Evolutionary conservation across 2,888 invertebrate genomes (phyloP).

Genomic region (Sclerodermus sp.): DNA sequence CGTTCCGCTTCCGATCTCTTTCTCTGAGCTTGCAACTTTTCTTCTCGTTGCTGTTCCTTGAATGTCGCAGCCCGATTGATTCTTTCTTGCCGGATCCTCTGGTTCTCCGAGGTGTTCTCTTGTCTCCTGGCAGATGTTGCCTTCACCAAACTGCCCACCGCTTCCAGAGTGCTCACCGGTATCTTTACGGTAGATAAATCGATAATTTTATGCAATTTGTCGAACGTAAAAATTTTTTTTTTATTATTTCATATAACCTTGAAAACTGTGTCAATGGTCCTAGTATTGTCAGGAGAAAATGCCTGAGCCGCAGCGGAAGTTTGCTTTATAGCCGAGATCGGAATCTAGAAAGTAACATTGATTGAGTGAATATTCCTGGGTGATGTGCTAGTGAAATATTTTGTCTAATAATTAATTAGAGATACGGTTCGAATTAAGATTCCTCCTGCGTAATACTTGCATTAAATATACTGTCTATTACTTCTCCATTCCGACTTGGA

Average conservation of each 20-base stretch:
- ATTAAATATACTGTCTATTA: slow-evolving; percentile 43
- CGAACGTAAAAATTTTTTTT: neutral
- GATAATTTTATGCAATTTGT: too few species aligned
- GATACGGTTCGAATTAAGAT: neutral
- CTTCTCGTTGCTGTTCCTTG: slow-evolving; percentile 11
- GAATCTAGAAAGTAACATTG: slow-evolving; percentile 35
- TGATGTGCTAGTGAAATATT: neutral
- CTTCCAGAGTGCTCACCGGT: slow-evolving; percentile 46
- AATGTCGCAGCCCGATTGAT: slow-evolving; percentile 21
- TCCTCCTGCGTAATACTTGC: slow-evolving; percentile 30
- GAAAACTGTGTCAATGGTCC: slow-evolving; percentile 39
- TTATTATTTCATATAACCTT: slow-evolving; percentile 32
- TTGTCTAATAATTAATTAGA: neutral
- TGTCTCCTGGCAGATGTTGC: slow-evolving; percentile 28
- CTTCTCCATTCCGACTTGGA: slow-evolving; percentile 17
- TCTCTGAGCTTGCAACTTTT: slow-evolving; percentile 27
- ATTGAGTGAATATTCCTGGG: neutral
- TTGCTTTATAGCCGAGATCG: slow-evolving; percentile 45
- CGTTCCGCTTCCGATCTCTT: slow-evolving; percentile 29
- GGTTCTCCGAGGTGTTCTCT: slow-evolving; percentile 19
- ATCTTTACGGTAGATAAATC: slow-evolving; percentile 30
- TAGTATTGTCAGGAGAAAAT: slow-evolving; percentile 39
- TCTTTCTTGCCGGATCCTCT: slow-evolving; percentile 25
- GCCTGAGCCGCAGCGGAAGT: slow-evolving; percentile 42
- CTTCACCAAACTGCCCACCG: slow-evolving; percentile 43